phyloP scores from a whole-genome alignment of 2,888 invertebrate species.

The Ectemnius cavifrons region DNA sequence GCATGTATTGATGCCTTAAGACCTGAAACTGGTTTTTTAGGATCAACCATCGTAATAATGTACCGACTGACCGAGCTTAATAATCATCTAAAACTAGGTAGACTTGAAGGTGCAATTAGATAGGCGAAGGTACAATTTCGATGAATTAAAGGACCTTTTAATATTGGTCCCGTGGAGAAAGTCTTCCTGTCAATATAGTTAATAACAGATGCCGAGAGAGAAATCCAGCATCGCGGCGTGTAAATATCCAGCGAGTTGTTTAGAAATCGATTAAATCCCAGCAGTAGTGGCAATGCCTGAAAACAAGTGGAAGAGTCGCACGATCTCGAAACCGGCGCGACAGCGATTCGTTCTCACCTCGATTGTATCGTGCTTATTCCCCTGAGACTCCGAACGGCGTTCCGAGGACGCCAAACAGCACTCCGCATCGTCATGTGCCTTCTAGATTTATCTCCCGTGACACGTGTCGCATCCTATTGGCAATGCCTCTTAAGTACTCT shows the following conservation, averaged over 20 bases:
- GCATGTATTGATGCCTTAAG: no score
- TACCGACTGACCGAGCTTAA: no score
- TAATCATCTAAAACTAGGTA: no score
- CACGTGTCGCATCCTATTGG: conserved; percentile 1
- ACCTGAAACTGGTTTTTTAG: no score
- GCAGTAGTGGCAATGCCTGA: neutral
- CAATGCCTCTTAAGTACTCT: neutral
- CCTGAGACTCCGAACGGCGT: neutral
- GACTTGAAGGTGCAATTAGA: neutral
- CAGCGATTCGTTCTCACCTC: neutral
- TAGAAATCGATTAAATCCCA: neutral
- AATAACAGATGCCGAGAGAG: neutral
- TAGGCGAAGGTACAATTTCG: neutral
- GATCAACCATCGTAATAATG: no score
- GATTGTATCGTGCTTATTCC: neutral
- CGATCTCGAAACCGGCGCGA: neutral
- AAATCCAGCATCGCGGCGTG: neutral
- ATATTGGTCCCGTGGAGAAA: neutral
- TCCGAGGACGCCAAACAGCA: neutral
- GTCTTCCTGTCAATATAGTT: neutral
- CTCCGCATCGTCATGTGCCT: neutral
- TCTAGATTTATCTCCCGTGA: neutral
- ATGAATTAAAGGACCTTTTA: neutral
- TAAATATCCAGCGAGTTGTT: neutral
- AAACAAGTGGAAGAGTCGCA: neutral